Evolutionary conservation across 2,797 vertebrate species (phyloP), one percentile per base, ranked within the genome.

Genomic region (Scomberomorus guttatus): DNA sequence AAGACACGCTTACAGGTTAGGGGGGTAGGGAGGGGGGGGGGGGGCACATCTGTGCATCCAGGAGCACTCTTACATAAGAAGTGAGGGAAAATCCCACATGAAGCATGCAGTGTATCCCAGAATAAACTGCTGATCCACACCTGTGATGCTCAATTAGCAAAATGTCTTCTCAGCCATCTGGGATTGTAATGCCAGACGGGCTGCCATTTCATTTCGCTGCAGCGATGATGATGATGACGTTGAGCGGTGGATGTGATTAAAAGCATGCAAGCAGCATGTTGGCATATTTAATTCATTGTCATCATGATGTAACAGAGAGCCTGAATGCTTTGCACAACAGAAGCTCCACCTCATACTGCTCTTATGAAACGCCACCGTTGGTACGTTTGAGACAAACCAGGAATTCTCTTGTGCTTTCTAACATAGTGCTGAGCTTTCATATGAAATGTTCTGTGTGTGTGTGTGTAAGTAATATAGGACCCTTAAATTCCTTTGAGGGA

Each of bases 111-210:
- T 34, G 13, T 60, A 65, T 81, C 60, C 67, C 52, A 68, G 22
- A 37, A 46, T 67, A 48, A 46, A 69, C 46, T 55, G 25, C 51
- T 65, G 63, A 77, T 66, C 57, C 51, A 59, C 74, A 87, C 82
- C 77, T 91, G 75, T 61, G 77, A 84, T 57, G 75, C 52, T 83
- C 72, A 71, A 82, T 88, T 86, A 82, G 68, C 42, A 59, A 84
- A 84, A 85, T 70, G 77, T 68, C 34, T 54, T 83, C 80, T 24
- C 18, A 61, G 58, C 77, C 77, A 72, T 84, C 77, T 83, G 79
- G 76, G 60, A 20, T 25, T 52, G 51, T 80, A 71, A 81, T 61
- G 58, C 64, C 76, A n/a, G n/a, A 85, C 29, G 18, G n/a, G 42
- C 55, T 55, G 58, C 77, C 66, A 70, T 87, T 86, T 85, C 57